Evolutionary conservation across 2,113 vertebrate species (phyloP).

Genomic region (Psittacula cyanocephala): DNA sequence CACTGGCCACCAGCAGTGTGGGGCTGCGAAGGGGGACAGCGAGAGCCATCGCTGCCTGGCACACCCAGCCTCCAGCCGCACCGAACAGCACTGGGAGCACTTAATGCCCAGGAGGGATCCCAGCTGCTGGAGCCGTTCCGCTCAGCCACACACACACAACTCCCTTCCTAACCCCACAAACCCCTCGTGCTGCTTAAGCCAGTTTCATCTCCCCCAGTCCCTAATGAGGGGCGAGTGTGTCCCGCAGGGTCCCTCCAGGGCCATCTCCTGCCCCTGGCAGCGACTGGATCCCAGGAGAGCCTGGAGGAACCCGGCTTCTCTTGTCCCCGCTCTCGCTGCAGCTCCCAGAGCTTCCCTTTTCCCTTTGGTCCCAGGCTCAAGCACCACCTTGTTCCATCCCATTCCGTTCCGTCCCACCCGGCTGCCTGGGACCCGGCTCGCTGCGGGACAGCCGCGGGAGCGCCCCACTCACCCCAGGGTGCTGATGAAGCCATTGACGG

Average conservation of each 20-base stretch:
- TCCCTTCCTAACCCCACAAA: not conserved
- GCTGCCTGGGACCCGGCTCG: not conserved
- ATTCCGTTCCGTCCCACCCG: not conserved
- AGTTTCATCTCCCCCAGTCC: not conserved
- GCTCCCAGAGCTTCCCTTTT: not conserved
- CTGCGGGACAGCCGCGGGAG: accelerated
- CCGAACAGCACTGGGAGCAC: not conserved
- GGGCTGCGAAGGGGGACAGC: not conserved
- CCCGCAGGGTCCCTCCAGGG: not conserved
- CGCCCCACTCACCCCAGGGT: conserved; percentile 87
- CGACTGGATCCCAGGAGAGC: not conserved
- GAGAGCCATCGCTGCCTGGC: not conserved
- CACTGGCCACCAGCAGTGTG: accelerated
- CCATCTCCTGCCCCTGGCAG: not conserved
- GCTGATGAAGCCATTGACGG: conserved; percentile 97
- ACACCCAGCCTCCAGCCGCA: not conserved
- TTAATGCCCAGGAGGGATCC: not conserved
- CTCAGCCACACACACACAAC: not conserved
- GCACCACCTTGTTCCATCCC: not conserved
- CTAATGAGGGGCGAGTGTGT: accelerated
- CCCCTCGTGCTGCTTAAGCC: not conserved
- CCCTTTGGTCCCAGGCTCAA: not conserved
- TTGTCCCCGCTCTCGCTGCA: not conserved
- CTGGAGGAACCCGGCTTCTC: not conserved
- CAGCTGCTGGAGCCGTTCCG: accelerated